Conservation (phyloP, 1,140 invertebrate species). For the Calosoma granatense region DNA sequence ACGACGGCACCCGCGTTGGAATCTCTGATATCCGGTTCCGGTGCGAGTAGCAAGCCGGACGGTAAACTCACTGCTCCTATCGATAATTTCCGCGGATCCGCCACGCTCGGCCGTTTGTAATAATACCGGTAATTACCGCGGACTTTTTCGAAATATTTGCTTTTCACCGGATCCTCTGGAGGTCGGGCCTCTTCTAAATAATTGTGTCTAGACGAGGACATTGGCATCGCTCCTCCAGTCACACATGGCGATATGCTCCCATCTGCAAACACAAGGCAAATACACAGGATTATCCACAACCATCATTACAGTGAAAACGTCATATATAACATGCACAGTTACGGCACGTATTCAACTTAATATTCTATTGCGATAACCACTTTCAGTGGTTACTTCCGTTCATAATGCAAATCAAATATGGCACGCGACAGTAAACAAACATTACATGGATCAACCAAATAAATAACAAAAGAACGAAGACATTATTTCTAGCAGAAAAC, state of each 20-base stretch:
- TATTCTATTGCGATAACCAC: not conserved
- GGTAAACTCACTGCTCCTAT: not conserved
- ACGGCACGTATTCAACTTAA: not conserved
- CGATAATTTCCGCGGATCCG: not conserved
- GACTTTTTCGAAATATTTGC: not conserved
- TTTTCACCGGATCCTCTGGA: slow-evolving; percentile 6
- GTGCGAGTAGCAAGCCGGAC: not conserved
- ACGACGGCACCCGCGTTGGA: not conserved
- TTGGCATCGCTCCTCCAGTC: not conserved
- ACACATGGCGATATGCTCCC: not conserved
- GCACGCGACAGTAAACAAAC: not conserved
- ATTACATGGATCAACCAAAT: too few species aligned
- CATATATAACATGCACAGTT: too few species aligned
- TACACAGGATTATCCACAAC: not conserved
- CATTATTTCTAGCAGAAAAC: too few species aligned
- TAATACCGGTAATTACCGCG: not conserved
- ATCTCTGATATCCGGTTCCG: not conserved
- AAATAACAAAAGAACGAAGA: too few species aligned
- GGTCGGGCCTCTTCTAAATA: slow-evolving; percentile 4
- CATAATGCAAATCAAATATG: not conserved
- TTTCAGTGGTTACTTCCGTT: not conserved
- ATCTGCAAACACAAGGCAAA: not conserved
- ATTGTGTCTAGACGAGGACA: not conserved
- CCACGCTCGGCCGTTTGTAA: not conserved
- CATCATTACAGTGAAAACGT: too few species aligned